Evolutionary conservation across 2,113 vertebrate genomes (phyloP).

Genomic region (Merops nubicus): DNA sequence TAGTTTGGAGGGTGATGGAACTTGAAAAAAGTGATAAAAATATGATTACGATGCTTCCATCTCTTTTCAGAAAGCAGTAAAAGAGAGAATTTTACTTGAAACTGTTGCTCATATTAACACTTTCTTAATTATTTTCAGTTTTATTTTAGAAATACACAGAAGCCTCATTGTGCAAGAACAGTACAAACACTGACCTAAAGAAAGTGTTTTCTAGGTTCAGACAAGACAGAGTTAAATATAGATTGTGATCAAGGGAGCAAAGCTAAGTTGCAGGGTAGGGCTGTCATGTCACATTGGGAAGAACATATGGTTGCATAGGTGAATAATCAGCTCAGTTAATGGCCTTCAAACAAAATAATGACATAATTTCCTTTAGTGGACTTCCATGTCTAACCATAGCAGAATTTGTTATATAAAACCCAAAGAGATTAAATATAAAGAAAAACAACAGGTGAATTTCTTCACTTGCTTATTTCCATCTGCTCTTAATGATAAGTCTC

Average conservation of each 20-base stretch:
- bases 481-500: not conserved
- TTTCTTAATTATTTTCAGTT: not conserved
- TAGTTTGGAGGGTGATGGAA: not conserved
- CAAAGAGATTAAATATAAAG: not conserved
- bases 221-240: not conserved
- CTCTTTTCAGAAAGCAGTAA: not conserved
- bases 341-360: not conserved
- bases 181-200: not conserved
- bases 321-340: not conserved
- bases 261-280: not conserved
- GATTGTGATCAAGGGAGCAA: not conserved
- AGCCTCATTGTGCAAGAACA: not conserved
- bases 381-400: not conserved
- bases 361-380: not conserved
- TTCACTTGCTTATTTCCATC: not conserved
- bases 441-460: not conserved
- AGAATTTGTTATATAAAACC: not conserved
- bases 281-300: not conserved
- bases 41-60: not conserved
- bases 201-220: not conserved
- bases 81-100: not conserved
- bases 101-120: not conserved
- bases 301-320: not conserved
- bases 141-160: not conserved
- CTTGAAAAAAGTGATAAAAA: not conserved